phyloP scores from a whole-genome alignment of 1,140 invertebrate species.

The Cotesia vestalis region DNA sequence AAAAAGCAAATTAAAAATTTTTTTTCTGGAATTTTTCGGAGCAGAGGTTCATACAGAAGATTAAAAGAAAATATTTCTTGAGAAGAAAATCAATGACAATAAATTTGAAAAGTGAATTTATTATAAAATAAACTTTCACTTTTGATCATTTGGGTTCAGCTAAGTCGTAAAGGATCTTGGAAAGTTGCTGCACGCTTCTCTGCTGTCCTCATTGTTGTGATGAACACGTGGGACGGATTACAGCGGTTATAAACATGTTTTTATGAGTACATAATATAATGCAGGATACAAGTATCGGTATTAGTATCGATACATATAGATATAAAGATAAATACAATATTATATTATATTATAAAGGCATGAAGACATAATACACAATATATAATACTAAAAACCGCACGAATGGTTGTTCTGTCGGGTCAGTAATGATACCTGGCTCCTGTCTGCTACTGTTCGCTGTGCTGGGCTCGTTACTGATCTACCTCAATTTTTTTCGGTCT shows the following conservation, averaged over 20 bases:
- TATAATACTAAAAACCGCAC: conserved; percentile 6
- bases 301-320: too few species aligned
- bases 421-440: conserved; percentile 7
- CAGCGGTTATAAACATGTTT: conserved; percentile 3
- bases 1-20: too few species aligned
- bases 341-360: too few species aligned
- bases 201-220: conserved; percentile 27
- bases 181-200: conserved; percentile 19
- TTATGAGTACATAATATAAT: too few species aligned
- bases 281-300: too few species aligned
- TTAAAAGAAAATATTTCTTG: too few species aligned
- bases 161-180: conserved; percentile 18
- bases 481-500: conserved; percentile 32
- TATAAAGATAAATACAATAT: too few species aligned
- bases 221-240: conserved; percentile 21
- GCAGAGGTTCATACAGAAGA: too few species aligned
- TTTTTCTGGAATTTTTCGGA: too few species aligned
- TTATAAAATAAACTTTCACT: conserved; percentile 13
- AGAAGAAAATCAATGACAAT: too few species aligned
- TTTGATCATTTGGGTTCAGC: conserved; percentile 15
- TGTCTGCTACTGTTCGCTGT: not conserved
- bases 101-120: too few species aligned
- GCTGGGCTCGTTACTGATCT: conserved; percentile 28
- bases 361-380: not conserved
- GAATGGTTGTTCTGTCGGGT: conserved; percentile 5